phyloP scores from a whole-genome alignment of 2,113 vertebrate species.

The Carlito syrichta region DNA sequence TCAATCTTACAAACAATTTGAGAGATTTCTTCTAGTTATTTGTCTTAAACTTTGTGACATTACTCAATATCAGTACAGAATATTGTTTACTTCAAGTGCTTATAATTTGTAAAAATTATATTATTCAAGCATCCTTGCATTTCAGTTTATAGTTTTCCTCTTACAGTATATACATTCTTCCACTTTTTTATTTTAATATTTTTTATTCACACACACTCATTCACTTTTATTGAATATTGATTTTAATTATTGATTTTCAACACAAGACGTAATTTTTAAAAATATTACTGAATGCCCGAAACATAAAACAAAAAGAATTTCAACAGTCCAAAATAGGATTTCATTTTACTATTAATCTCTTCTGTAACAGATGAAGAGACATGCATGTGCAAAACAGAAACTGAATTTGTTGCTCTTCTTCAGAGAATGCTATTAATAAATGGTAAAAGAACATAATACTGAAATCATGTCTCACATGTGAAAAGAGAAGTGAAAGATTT shows the following conservation, averaged over 20 bases:
- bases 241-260: background rate
- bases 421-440: background rate
- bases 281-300: background rate
- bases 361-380: background rate
- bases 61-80: background rate
- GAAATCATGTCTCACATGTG: background rate
- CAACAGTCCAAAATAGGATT: background rate
- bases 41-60: background rate
- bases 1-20: background rate
- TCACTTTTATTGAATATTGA: too few relatives aligned
- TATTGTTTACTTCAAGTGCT: background rate
- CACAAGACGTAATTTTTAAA: background rate
- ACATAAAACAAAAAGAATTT: background rate
- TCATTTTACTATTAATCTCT: background rate
- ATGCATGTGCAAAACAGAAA: background rate
- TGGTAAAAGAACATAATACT: background rate
- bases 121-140: background rate
- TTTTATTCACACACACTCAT: background rate
- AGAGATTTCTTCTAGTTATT: background rate
- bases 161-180: background rate
- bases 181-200: background rate
- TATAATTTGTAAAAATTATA: background rate
- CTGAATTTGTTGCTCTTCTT: background rate
- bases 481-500: background rate
- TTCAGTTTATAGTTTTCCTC: background rate